phyloP scores from a whole-genome alignment of 2,797 vertebrate genomes.

The Neostethus bicornis region DNA sequence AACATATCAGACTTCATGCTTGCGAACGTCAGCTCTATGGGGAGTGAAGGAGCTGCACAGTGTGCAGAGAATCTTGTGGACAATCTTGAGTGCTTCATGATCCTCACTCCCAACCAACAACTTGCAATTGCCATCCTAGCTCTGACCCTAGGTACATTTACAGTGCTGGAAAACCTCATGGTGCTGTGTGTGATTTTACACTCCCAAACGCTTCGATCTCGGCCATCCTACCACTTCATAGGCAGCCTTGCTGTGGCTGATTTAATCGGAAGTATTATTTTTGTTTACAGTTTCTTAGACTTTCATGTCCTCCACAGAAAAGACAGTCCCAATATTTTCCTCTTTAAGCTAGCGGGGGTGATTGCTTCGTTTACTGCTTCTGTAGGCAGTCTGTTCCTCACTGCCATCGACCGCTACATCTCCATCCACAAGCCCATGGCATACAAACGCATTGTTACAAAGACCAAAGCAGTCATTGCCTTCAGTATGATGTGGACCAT shows the following conservation, averaged over 20 bases:
- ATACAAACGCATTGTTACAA: slow-evolving; percentile 96
- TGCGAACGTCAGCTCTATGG: slow-evolving; percentile 82
- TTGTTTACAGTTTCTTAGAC: slow-evolving; percentile 98
- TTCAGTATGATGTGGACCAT: slow-evolving; percentile 98
- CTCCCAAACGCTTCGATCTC: slow-evolving; percentile 91
- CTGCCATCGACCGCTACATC: slow-evolving; percentile 96
- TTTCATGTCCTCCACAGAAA: slow-evolving; percentile 98
- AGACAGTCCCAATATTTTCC: slow-evolving; percentile 92
- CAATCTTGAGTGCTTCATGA: slow-evolving; percentile 99
- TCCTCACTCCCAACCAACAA: slow-evolving; percentile 95
- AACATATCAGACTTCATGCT: slow-evolving; percentile 88
- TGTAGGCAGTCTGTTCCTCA: slow-evolving; percentile 97
- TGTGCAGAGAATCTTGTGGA: slow-evolving; percentile 96
- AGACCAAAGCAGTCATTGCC: slow-evolving; percentile 92
- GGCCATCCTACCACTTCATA: slow-evolving; percentile 98
- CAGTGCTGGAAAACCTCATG: slow-evolving; percentile 94
- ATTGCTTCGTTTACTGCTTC: slow-evolving; percentile 98
- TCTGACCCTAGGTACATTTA: slow-evolving; percentile 94
- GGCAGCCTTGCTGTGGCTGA: slow-evolving; percentile 96
- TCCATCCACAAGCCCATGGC: slow-evolving; percentile 96
- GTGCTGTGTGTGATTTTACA: slow-evolving; percentile 96
- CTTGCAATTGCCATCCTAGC: slow-evolving; percentile 91
- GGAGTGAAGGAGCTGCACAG: slow-evolving; percentile 81
- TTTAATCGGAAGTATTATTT: slow-evolving; percentile 96
- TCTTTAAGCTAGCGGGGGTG: slow-evolving; percentile 96